Base-by-base conservation (phyloP, 2,797 vertebrate species). In the Syndactyla subalaris region DNA sequence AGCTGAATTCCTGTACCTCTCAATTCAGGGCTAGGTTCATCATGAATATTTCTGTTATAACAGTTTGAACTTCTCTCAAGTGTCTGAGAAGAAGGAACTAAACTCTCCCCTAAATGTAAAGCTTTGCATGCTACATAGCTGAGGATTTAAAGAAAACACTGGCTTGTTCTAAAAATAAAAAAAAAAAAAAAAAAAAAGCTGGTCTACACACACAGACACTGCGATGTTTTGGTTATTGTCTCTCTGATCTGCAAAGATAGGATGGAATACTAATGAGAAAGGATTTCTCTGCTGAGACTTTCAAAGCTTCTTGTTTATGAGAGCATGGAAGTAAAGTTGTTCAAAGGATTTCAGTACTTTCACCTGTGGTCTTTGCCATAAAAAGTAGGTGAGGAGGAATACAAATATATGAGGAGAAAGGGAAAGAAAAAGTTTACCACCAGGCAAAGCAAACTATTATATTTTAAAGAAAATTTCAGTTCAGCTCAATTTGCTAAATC, bases 251-350 rank as follows among this genome's bases (percentile, higher is more conserved):
- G 43, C 32, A 92, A 49, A 84, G 70, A 63, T 59, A 48, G 79
- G 26, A 46, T 41, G 51, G 79, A 93, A 94, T 96, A 68, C 58
- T 88, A 84, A 90, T 55, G 51, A 76, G 58, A 81, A 75, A 61
- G 36, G 23, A 62, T 62, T 92, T 94, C 51, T 94, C 65, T 77
- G 14, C 36, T 4, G 30, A 78, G 54, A 11, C 23, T 86, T 96
- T 86, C 51, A 88, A 78, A 92, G 83, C 43, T 59, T 90, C 46
- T 88, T 93, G 20, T 85, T 92, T 88, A 65, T 41, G n/a, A 73
- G 30, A 49, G 30, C 38, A 58, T n/a, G 54, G 85, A 86, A 94
- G n/a, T 22, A 62, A 93, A 84, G 68, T 8, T 62, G 19, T 86
- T 95, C 92, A 93, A 85, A 90, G 70, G 48, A 68, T 38, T 92